Evolutionary conservation across 1,140 invertebrate genomes (phyloP).

Genomic region (Marisa cornuarietis): DNA sequence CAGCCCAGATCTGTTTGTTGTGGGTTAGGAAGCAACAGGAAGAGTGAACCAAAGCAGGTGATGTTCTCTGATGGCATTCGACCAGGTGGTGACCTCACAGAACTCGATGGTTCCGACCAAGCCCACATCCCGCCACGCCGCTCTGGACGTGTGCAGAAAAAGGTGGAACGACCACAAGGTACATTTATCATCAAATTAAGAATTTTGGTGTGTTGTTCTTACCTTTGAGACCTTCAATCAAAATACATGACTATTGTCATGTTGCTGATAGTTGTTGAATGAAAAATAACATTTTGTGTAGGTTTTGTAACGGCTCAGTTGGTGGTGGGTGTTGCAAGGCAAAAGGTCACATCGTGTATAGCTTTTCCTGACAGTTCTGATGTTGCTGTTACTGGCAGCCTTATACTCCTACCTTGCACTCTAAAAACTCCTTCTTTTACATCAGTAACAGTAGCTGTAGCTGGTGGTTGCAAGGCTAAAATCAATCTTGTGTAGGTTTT

Average conservation of each 20-base stretch:
- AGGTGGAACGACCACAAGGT: conserved; percentile 46
- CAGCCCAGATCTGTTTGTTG: not conserved
- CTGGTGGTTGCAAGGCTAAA: too few relatives aligned
- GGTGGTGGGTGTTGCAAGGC: too few relatives aligned
- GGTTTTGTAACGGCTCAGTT: not conserved
- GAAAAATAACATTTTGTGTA: not conserved
- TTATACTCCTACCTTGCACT: too few relatives aligned
- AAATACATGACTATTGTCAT: not conserved
- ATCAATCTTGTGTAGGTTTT: too few relatives aligned
- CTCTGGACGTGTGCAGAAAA: conserved; percentile 46
- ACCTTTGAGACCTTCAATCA: not conserved
- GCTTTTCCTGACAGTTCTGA: not conserved
- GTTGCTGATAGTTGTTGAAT: not conserved
- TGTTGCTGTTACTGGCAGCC: not conserved
- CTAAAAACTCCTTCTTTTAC: too few relatives aligned
- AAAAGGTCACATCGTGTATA: too few relatives aligned
- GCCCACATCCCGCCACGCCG: conserved; percentile 40
- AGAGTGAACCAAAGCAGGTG: conserved; percentile 69
- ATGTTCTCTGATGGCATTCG: conserved; percentile 93
- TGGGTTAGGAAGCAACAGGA: conserved; percentile 45
- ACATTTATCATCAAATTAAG: not conserved
- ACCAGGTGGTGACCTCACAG: conserved; percentile 87
- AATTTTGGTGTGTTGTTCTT: not conserved
- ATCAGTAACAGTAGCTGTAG: too few relatives aligned
- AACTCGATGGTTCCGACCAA: conserved; percentile 69